Evolutionary conservation across 30 jellyfish, hydroid and myxozoan species (phyloP), one percentile per base, ranked within the genome.

Genomic region (Aurelia aurita): DNA sequence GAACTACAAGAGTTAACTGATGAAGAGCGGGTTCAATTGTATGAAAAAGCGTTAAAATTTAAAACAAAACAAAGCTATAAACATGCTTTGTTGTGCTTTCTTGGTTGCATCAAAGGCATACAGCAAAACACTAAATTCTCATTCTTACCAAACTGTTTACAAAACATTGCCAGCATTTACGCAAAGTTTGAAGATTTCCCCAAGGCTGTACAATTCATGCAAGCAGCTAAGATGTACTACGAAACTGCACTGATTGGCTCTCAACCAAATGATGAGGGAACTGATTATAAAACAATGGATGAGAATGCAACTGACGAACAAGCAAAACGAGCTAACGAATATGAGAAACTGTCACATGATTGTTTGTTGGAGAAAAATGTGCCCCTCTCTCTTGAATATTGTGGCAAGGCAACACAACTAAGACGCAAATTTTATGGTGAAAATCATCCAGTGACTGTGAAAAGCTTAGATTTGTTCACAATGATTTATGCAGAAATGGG

Each of bases 401-500:
- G 98, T 63, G 98, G 97, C 18, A 93, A 87, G 55, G 97, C 98
- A 20, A 88, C 97, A 11, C 88, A 87, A 64, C 81, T 93, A 14
- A 75, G 97, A 47, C 94, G 91, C 26, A 81, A 93, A 51, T 87
- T 71, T 31, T 93, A 87, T 75, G 97, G 98, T 13, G 96, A 93
- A 66, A 71, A 82, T 15, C 94, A 86, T 54, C 90, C 86, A 28
- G 82, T 84, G 60, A 81, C 97, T 22, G 73, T 82, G 1, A 82
- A 77, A 70, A 87, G 96, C 53, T 58, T 93, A 66, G 97, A 93
- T 77, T 49, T 93, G 87, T 82, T 93, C 62, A 87, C 98, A 71
- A 62, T 82, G 90, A 87, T 93, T 47, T 93, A 93, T 80, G 98
- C 98, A 8, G 98, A 87, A 39, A 82, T 93, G 97, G 98, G 98